Base-by-base conservation (phyloP, 2,113 vertebrate genomes). In the Syngnathus scovelli region DNA sequence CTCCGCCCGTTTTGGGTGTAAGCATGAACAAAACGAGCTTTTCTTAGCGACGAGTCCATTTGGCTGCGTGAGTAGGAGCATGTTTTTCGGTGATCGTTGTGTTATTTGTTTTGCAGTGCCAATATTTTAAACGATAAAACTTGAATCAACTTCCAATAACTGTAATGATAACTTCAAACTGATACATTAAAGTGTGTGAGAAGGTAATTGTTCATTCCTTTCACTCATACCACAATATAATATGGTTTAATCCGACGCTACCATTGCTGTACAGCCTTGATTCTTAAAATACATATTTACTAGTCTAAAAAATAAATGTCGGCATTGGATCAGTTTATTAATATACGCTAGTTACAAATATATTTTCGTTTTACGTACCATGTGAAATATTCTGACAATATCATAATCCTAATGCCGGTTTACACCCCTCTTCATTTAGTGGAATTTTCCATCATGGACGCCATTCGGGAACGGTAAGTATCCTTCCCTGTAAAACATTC, bases 381-480 rank as follows among this genome's bases (percentile, higher is more conserved):
- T 4, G 4, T 15, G 19, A 44, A 23, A 44, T 21, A 27, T 62
- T 8, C 2, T 41, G n/a, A 70, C 56, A 7, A 0, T 0, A 0
- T 1, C 1, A 21, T 10, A 3, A 41, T 21, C 36, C 52, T 0
- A 3, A 51, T 4, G 23, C 19, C n/a, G 7, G 37, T 36, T 2
- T 37, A 44, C 60, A 37, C 44, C 66, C 37, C 62, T 23, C 48
- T 15, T 36, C 5, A 1, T 1, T 9, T 23, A 64, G 82, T 92
- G 84, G 86, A 74, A 71, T 70, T 9, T 73, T 33, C 89, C 71
- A 85, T 78, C 82, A 90, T 92, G 90, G 90, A 77, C 62, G 72
- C 86, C 79, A 70, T 75, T 66, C 79, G 67, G 55, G 80, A 65
- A 86, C 80, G 89, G 90, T 92, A 91, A 87, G 82, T 80, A 83